Percentiles rank a stretch among this genome's conserved stretches.
phyloP scores from a whole-genome alignment of 2,888 invertebrate genomes.

The Charanyca ferruginea region DNA sequence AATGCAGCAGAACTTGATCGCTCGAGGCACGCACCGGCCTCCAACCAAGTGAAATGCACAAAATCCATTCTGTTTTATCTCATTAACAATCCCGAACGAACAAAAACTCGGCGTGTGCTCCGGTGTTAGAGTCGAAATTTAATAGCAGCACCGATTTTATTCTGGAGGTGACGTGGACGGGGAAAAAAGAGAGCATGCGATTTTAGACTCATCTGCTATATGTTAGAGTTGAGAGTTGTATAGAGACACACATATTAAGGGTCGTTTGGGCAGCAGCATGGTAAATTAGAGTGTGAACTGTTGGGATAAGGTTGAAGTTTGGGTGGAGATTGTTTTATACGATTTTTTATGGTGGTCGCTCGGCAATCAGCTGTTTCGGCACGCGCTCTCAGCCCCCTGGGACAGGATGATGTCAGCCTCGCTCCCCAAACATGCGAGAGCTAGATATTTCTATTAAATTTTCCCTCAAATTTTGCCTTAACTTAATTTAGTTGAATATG shows the following conservation, averaged over 20 bases:
- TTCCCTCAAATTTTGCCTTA: constrained; percentile 71
- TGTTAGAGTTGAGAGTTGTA: constrained; percentile 72
- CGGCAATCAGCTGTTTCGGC: constrained; percentile 90
- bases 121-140: constrained; percentile 66
- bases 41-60: constrained; percentile 87
- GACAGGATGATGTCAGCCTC: constrained; percentile 83
- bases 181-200: constrained; percentile 71
- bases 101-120: constrained; percentile 65
- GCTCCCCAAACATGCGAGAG: constrained; percentile 70
- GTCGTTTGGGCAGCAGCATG: constrained; percentile 66
- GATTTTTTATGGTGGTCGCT: constrained; percentile 87
- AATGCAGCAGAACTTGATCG: constrained; percentile 69
- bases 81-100: constrained; percentile 69
- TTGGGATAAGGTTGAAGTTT: constrained; percentile 55
- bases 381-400: constrained; percentile 83
- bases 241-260: constrained; percentile 71
- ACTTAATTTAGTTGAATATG: constrained; percentile 58
- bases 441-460: constrained; percentile 81
- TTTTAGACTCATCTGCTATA: constrained; percentile 70
- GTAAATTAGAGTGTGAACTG: constrained; percentile 49
- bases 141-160: constrained; percentile 67
- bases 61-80: constrained; percentile 89
- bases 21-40: constrained; percentile 74
- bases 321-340: constrained; percentile 68
- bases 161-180: constrained; percentile 79